Conservation (phyloP, 2,888 invertebrate genomes). For the Tachina lurida region DNA sequence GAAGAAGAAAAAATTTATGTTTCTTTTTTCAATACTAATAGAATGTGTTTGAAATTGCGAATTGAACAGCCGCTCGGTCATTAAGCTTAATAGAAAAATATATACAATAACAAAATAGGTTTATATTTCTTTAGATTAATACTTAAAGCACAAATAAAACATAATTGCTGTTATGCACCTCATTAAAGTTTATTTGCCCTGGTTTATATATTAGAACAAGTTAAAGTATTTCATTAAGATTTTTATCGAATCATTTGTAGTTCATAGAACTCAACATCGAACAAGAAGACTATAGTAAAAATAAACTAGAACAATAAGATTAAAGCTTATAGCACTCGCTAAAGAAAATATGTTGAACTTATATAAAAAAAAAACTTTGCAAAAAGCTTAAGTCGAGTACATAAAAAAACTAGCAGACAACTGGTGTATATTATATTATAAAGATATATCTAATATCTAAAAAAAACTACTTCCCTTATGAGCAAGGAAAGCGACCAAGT, state of each 20-base stretch:
- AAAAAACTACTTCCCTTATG: background rate
- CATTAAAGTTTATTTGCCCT: background rate
- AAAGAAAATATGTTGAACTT: slow-evolving; percentile 31
- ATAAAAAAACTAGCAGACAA: background rate
- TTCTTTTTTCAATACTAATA: no score
- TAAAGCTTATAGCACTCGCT: slow-evolving; percentile 35
- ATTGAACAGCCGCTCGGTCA: no score
- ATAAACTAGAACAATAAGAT: slow-evolving; percentile 49
- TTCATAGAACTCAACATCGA: slow-evolving; percentile 52
- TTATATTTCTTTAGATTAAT: background rate
- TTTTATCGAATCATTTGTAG: slow-evolving; percentile 40
- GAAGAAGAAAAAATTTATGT: no score
- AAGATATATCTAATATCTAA: background rate
- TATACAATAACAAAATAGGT: no score
- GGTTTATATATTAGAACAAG: background rate
- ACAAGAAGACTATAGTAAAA: background rate
- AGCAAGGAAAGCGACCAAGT: background rate
- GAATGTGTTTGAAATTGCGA: no score
- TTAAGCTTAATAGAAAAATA: no score
- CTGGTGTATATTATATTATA: background rate
- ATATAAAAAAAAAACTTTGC: background rate
- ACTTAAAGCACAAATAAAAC: background rate
- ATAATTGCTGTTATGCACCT: background rate
- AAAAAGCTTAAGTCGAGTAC: slow-evolving; percentile 2
- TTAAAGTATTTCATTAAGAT: slow-evolving; percentile 12